These are phyloP conservation scores for Etia nguti DNA, from an alignment of 2,113 vertebrate genomes.

Conservation along the genomic window DNA sequence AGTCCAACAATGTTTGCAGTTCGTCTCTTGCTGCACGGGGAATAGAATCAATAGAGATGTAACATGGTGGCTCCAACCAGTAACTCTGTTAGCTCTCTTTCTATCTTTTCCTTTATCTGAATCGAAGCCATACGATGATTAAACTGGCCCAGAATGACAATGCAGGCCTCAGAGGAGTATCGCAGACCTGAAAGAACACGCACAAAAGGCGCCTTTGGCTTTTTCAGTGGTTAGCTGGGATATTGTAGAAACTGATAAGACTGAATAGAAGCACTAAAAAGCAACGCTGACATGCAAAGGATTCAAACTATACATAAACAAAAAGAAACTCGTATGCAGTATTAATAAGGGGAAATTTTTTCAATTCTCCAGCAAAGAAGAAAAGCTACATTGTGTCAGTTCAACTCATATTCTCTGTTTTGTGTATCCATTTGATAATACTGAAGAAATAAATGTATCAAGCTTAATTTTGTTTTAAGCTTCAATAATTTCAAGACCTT, in stretches of 20 bases:
- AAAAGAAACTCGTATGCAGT: not conserved
- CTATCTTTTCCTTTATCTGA: not conserved
- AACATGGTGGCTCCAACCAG: not conserved
- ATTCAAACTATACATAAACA: not conserved
- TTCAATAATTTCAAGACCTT: not conserved
- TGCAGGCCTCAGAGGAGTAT: not conserved
- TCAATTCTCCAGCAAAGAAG: not conserved
- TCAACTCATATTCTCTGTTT: not conserved
- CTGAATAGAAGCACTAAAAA: not conserved
- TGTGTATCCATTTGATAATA: not conserved
- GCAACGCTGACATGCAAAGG: not conserved
- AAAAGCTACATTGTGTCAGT: not conserved
- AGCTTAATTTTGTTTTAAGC: not conserved
- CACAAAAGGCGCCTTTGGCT: not conserved
- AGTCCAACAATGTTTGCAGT: not conserved
- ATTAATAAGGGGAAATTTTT: not conserved
- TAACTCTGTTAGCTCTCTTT: not conserved
- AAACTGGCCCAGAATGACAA: not conserved
- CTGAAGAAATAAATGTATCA: not conserved
- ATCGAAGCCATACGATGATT: not conserved
- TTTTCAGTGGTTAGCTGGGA: not conserved
- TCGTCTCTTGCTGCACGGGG: not conserved
- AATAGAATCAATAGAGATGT: constrained; percentile 14
- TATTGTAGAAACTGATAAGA: not conserved
- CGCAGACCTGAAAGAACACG: not conserved